Evolutionary conservation across 2,113 vertebrate genomes (phyloP), one percentile per base, ranked within the genome.

Genomic region (Ranitomeya variabilis): DNA sequence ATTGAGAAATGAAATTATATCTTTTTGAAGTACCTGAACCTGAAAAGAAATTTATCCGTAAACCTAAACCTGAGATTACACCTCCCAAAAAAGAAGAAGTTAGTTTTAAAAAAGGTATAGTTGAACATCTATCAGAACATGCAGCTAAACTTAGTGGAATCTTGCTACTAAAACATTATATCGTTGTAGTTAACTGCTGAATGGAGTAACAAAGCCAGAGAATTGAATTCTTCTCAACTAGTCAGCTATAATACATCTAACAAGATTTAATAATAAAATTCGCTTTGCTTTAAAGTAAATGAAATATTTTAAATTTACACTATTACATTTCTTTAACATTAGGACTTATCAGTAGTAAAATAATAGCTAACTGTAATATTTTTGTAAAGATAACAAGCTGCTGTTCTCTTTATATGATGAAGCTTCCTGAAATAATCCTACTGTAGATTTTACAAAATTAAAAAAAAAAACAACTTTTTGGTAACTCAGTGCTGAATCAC

Each of bases 1-100:
- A 66, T 0, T 55, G 62, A 60, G 26, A 60, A 62, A 81, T 19
- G 4, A 64, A 93, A 92, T 93, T 90, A 92, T 94, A 89, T 94
- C 93, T 89, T 88, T 95, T 95, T 95, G 91, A 95, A 96, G 95
- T 93, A 90, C 92, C 91, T 90, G 93, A 92, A 93, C 93, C 90
- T 90, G 93, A 95, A 93, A 96, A 95, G 95, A 96, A 96, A 93
- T 91, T 95, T 71, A 69, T 89, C 91, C 95, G 93, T 90, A 95
- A 89, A 94, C 90, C 94, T 92, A 92, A 94, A 92, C 94, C 95
- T 0, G 94, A 94, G 88, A 90, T 92, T 90, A 93, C 96, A 89
- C 96, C 96, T 23, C 91, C 96, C 93, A 90, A 90, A 87, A 94
- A 94, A 91, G 94, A 97, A 94, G 91, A 96, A 96, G 89, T 96